Evolutionary conservation across 2,888 invertebrate genomes (phyloP), one percentile per base, ranked within the genome.

Genomic region (Scrobipalpa atriplicella): DNA sequence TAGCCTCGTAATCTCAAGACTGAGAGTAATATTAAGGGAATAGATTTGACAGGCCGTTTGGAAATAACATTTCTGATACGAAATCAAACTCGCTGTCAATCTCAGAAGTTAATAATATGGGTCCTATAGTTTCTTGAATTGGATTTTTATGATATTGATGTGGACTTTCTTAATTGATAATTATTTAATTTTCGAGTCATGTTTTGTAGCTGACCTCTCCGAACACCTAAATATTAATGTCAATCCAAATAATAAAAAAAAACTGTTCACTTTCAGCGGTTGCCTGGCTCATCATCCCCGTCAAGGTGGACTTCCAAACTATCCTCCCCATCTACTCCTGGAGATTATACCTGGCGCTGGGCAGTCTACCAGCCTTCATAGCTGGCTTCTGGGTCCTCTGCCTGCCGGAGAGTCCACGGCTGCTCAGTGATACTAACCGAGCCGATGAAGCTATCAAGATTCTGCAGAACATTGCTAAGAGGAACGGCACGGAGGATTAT

Each of bases 341-440:
- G 96, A 88, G 96, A 47, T 81, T 96, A 29, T 95, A 95, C 78
- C 83, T 96, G 11, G 93, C 95, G 0, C 74, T 95, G n/a, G 93
- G 95, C 67, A 94, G 94, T 10, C 67, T 96, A 0, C 96, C 96
- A 1, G 94, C 95, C 51, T 84, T 96, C 19, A 70, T 95, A 0
- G 93, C 95, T 0, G 95, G 94, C 0, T 70, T 94, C 1, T 93
- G 94, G 88, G 83, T 94, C 47, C 81, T 94, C 29, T 90, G 86
- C 60, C 89, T 95, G 38, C 96, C 96, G 0, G 96, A 96, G 78
- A 96, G 95, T 75, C 96, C 96, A 0, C 93, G 95, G 72, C 94
- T 95, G 70, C 88, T 95, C 18, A 85, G 94, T 0, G 93, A 94
- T 51, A 95, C 94, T 19, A 94, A 94, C 39, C 86, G 93, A 70